A percentile compares a stretch with the other conserved stretches of the same genome.
These are phyloP conservation scores for Acleris laterana DNA, from an alignment of 2,888 invertebrate genomes.

Conservation along the genomic window DNA sequence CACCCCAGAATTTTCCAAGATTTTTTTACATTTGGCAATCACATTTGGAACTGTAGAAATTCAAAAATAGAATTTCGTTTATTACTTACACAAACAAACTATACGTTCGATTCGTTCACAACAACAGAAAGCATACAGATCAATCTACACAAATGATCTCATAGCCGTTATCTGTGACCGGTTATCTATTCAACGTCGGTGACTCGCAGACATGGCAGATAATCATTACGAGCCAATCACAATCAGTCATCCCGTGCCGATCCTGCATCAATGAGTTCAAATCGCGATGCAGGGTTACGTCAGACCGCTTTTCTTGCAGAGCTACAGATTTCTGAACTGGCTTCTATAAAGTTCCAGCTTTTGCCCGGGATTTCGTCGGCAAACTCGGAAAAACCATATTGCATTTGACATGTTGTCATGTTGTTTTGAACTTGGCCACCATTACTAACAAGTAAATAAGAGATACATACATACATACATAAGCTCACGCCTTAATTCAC, in stretches of 20 bases:
- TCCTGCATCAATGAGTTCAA: slow-evolving; percentile 37
- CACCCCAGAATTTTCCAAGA: too few relatives aligned
- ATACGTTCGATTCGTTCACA: slow-evolving; percentile 16
- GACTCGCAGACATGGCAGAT: slow-evolving; percentile 35
- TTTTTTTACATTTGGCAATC: too few relatives aligned
- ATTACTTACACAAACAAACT: too few relatives aligned
- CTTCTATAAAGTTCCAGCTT: not conserved
- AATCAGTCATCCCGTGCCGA: slow-evolving; percentile 37
- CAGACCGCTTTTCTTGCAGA: slow-evolving; percentile 18
- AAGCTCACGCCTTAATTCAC: too few relatives aligned
- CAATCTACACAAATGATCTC: slow-evolving; percentile 36
- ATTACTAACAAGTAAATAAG: too few relatives aligned
- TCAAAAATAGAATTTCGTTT: too few relatives aligned
- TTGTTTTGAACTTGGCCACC: too few relatives aligned
- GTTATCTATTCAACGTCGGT: slow-evolving; percentile 34
- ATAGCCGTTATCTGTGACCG: slow-evolving; percentile 30
- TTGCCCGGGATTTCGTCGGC: not conserved
- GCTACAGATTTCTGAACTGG: slow-evolving; percentile 17
- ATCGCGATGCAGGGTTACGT: slow-evolving; percentile 34
- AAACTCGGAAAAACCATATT: too few relatives aligned
- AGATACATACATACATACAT: too few relatives aligned
- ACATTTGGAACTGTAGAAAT: too few relatives aligned
- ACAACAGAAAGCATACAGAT: slow-evolving; percentile 21
- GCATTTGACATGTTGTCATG: too few relatives aligned
- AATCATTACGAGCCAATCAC: slow-evolving; percentile 37